Base-by-base conservation (phyloP, 2,797 vertebrate species). In the Pseudocheirus occidentalis region DNA sequence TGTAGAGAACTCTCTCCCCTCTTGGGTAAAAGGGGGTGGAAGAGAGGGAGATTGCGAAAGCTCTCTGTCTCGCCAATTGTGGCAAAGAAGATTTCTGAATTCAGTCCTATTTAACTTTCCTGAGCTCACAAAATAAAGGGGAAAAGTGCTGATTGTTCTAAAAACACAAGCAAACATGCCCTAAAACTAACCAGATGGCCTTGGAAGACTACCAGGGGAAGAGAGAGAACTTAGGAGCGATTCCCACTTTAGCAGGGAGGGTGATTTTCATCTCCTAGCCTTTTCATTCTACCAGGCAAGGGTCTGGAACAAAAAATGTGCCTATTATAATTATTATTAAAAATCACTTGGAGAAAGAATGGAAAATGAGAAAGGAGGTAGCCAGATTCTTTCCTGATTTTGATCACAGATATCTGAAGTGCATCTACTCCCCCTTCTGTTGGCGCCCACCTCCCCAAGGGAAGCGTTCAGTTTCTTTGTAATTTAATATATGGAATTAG, bases 181-280 rank as follows among this genome's bases (percentile, higher is more conserved):
- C 90, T 96, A 96, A 98, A 55, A 94, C 21, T 27, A 81, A 97
- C 96, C 97, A 97, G 96, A 97, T 97, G 96, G 92, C 53, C 91
- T 94, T 97, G 96, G 95, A 96, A 96, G 21, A 92, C 96, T 95
- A 73, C 92, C 95, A 96, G 92, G 92, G 90, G 28, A 90, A 95
- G 62, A 95, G 62, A 94, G 58, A 95, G 87, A 95, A 89, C 52
- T 66, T 87, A 92, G 90, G 91, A 92, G 91, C 55, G 27, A 93
- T 90, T 90, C 90, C 93, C 46, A 31, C 95, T 95, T 92, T 57
- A 90, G 59, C 18, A n/a, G 12, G 73, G 40, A 46, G 13, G 24
- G 10, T 24, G 40, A 81, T 93, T 95, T 92, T 87, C 40, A 87
- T 9, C 40, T 87, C 24, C 4, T 11, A 87, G 73, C 13, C 93